phyloP scores from a whole-genome alignment of 1,140 invertebrate genomes.

The Penaeus indicus region DNA sequence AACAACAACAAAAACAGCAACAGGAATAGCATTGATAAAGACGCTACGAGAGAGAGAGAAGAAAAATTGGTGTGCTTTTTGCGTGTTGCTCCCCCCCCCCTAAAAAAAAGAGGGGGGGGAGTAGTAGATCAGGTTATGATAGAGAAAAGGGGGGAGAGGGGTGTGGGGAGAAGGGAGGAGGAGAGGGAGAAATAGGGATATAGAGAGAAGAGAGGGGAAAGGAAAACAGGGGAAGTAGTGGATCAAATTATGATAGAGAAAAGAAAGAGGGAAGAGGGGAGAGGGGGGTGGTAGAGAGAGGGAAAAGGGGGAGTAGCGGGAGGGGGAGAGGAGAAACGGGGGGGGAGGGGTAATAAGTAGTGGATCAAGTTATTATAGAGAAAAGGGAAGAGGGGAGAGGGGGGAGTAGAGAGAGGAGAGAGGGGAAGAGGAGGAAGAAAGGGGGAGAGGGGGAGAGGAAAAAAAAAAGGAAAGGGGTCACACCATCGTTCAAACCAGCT shows the following conservation, averaged over 20 bases:
- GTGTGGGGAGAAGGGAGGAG: background rate
- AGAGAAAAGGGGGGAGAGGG: background rate
- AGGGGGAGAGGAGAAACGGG: background rate
- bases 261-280: background rate
- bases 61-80: rapidly evolving
- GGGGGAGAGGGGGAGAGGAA: background rate
- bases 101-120: background rate
- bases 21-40: background rate
- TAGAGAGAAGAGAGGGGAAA: too few species aligned
- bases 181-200: background rate
- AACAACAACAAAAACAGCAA: background rate
- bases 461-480: background rate
- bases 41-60: background rate
- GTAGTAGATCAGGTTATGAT: background rate
- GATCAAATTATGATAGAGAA: background rate
- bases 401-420: background rate
- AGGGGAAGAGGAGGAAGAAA: background rate
- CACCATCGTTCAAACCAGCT: background rate
- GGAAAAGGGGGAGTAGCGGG: background rate
- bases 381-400: background rate
- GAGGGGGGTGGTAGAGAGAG: background rate
- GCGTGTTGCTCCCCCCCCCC: too few species aligned
- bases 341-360: background rate
- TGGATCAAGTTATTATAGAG: background rate
- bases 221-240: background rate